These are phyloP conservation scores for Drosophila dives DNA, from an alignment of 2,888 invertebrate species.

Conservation along the genomic window DNA sequence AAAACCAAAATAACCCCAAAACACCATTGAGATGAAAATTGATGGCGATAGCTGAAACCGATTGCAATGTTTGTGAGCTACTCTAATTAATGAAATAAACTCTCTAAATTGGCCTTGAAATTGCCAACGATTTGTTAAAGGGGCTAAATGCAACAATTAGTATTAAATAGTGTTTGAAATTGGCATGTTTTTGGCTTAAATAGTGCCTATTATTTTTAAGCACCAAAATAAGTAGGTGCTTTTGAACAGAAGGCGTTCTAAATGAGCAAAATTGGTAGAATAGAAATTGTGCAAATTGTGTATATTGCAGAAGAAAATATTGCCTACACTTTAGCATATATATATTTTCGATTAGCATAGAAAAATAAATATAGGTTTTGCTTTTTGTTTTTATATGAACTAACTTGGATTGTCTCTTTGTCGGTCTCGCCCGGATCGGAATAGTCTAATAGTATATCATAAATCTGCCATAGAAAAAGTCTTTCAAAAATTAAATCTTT, in stretches of 20 bases:
- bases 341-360: too few species aligned
- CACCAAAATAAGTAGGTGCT: background rate
- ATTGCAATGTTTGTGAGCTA: conserved; percentile 3
- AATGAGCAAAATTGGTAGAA: background rate
- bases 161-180: background rate
- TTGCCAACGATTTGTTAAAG: background rate
- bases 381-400: background rate
- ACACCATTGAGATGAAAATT: conserved; percentile 45
- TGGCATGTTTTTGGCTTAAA: background rate
- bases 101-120: background rate
- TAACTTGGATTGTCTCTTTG: background rate
- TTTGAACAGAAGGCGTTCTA: background rate
- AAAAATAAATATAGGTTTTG: background rate
- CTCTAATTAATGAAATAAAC: conserved; percentile 12
- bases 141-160: background rate
- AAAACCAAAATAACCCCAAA: conserved; percentile 26
- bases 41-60: conserved; percentile 41
- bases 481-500: background rate
- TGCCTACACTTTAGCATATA: background rate
- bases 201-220: background rate
- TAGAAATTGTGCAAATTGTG: background rate
- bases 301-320: accelerated
- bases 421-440: too few species aligned
- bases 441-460: too few species aligned
- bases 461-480: background rate